Evolutionary conservation across 2,113 vertebrate species (phyloP).

Genomic region (Grammomys dolichurus): DNA sequence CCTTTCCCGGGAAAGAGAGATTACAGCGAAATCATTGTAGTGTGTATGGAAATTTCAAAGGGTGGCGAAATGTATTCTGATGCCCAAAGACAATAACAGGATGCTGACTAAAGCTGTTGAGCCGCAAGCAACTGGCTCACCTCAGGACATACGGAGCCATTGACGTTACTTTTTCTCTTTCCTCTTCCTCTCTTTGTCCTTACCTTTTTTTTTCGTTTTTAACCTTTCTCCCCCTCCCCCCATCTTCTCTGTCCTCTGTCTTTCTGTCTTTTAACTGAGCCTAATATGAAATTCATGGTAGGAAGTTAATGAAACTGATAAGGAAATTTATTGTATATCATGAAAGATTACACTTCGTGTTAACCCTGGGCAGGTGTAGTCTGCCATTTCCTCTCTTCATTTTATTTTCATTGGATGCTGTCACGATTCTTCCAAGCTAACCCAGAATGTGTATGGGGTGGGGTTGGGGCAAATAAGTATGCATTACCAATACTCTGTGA

Average conservation of each 20-base stretch:
- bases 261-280: background rate
- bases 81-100: constrained; percentile 75
- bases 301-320: background rate
- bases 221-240: constrained; percentile 25
- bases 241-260: background rate
- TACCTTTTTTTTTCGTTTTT: background rate
- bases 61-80: constrained; percentile 14
- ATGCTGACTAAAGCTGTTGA: constrained; percentile 76
- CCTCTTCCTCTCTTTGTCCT: constrained; percentile 80
- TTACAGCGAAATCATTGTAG: background rate
- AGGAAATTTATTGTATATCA: background rate
- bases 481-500: background rate
- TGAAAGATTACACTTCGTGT: background rate
- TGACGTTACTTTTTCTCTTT: constrained; percentile 62
- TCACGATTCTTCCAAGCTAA: background rate
- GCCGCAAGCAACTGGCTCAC: background rate
- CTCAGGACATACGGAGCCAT: constrained; percentile 28
- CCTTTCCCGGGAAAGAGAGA: constrained; percentile 58
- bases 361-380: background rate
- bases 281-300: background rate
- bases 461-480: no score
- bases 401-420: background rate
- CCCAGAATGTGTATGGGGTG: background rate
- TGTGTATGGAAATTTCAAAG: constrained; percentile 70
- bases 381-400: background rate